Percentiles rank a stretch among this genome's conserved stretches.
Evolutionary conservation across 2,888 invertebrate genomes (phyloP).

Genomic region (Caenorhabditis japonica): DNA sequence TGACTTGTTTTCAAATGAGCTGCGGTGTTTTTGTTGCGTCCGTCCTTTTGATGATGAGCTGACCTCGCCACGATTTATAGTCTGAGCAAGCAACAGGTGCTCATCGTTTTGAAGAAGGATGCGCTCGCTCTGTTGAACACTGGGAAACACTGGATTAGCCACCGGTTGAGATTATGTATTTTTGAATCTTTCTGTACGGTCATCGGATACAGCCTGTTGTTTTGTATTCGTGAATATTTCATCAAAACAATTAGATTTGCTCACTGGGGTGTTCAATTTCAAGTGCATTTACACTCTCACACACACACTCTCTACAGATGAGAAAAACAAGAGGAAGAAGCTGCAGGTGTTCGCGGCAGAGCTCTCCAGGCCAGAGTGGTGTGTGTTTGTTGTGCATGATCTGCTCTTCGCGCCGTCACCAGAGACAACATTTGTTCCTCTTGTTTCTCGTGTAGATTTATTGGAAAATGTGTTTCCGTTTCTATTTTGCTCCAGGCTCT

Average conservation of each 20-base stretch:
- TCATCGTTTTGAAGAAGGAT: slow-evolving; percentile 26
- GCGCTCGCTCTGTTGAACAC: too few species aligned
- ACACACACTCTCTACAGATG: too few species aligned
- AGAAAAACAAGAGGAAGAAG: slow-evolving; percentile 32
- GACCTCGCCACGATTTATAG: slow-evolving; percentile 41
- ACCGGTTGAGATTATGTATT: slow-evolving; percentile 6
- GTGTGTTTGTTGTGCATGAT: slow-evolving; percentile 40
- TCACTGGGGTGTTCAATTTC: slow-evolving; percentile 41
- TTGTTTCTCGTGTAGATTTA: too few species aligned
- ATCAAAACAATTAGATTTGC: slow-evolving; percentile 47
- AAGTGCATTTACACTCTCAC: slow-evolving; percentile 45
- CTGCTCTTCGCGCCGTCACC: slow-evolving; percentile 11
- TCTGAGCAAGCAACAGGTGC: slow-evolving; percentile 39
- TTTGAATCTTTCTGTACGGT: background rate
- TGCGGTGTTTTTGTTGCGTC: slow-evolving; percentile 11
- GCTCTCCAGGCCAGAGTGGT: slow-evolving; percentile 29
- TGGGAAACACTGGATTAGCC: slow-evolving; percentile 11
- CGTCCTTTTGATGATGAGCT: slow-evolving; percentile 31
- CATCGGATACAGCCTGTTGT: background rate
- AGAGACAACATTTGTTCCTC: too few species aligned
- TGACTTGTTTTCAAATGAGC: slow-evolving; percentile 40
- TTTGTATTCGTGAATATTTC: slow-evolving; percentile 36
- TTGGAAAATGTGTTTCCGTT: too few species aligned
- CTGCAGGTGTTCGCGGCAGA: slow-evolving; percentile 34
- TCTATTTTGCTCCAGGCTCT: too few species aligned